Evolutionary conservation across 2,797 vertebrate species (phyloP), one percentile per base, ranked within the genome.

Genomic region (Sebastes taczanowskii): DNA sequence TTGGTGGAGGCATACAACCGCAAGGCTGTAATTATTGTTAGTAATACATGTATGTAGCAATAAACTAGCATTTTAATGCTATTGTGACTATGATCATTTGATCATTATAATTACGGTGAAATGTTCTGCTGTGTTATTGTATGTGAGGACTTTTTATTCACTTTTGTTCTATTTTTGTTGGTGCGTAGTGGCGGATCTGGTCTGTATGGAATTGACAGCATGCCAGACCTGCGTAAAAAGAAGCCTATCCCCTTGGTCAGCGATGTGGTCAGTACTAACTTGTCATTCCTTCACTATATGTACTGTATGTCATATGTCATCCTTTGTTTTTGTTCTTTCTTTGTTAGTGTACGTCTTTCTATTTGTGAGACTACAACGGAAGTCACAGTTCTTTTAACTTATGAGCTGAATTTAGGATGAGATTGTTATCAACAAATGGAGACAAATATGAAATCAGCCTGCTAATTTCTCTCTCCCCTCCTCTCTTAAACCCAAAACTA

Each of bases 191-290:
- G 96, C 49, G 97, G 95, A 27, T 96, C 97, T 78, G 97, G 97
- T 59, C 96, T 99, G 80, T 99, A 98, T 92, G 99, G 99, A 81
- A 99, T 99, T 1, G 99, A 99, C 88, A 99, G 99, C 91, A 99
- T 99, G 99, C 99, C 99, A 0, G 98, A 99, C 86, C 94, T 99
- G 46, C 98, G 97, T 62, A 99, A 98, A 93, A 99, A 97, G 96
- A 99, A 98, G 86, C 97, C 98, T 3, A 95, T 99, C 80, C 96
- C 98, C 0, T 94, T 99, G 93, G 98, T 99, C 94, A 99, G 99
- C 91, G 98, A 99, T 79, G 95, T 99, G 98, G 99, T 99, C 90
- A 97, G 98, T 96, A 42, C 61, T 13, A 22, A 75, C 25, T 42
- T 46, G 2, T 71, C 5, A 25, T 22, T 65, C 2, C 4, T 64